Percentiles rank a stretch among this genome's conserved stretches.
Evolutionary conservation across 2,797 vertebrate species (phyloP).

Genomic region (Gobionotothen gibberifrons): DNA sequence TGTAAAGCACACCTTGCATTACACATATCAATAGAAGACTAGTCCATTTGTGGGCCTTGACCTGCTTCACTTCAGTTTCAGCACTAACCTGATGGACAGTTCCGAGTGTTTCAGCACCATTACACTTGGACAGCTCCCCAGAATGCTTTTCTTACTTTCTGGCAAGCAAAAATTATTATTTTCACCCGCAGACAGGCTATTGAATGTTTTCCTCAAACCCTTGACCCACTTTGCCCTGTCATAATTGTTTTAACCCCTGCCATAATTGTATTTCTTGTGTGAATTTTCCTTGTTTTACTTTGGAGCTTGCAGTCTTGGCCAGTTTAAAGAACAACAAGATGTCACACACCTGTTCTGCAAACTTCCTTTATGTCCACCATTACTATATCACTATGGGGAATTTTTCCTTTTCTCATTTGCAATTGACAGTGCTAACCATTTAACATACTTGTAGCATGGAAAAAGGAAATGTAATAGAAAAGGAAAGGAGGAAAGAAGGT

Average conservation of each 20-base stretch:
- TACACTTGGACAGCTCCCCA: constrained; percentile 47
- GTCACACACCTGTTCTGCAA: constrained; percentile 7
- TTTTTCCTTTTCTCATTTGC: constrained; percentile 10
- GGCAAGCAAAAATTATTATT: background rate
- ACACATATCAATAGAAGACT: too few species aligned
- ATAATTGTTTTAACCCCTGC: background rate
- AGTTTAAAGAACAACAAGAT: background rate
- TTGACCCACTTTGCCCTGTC: background rate
- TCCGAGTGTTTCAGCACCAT: constrained; percentile 61
- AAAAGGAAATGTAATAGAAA: background rate
- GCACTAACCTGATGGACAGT: constrained; percentile 49
- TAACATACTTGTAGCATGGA: background rate
- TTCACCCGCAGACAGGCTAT: background rate
- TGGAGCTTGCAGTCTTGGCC: background rate
- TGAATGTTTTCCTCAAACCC: constrained; percentile 6
- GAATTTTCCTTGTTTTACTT: background rate
- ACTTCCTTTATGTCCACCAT: background rate
- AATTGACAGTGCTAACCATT: constrained; percentile 7
- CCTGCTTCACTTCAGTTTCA: constrained; percentile 29
- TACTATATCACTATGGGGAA: background rate
- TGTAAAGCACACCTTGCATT: too few species aligned
- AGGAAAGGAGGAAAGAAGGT: background rate
- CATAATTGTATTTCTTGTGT: background rate
- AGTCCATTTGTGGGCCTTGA: background rate
- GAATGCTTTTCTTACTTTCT: background rate